Percentiles rank a stretch among this genome's conserved stretches.
Evolutionary conservation across 2,888 invertebrate genomes (phyloP).

Genomic region (Agonum fuliginosum): DNA sequence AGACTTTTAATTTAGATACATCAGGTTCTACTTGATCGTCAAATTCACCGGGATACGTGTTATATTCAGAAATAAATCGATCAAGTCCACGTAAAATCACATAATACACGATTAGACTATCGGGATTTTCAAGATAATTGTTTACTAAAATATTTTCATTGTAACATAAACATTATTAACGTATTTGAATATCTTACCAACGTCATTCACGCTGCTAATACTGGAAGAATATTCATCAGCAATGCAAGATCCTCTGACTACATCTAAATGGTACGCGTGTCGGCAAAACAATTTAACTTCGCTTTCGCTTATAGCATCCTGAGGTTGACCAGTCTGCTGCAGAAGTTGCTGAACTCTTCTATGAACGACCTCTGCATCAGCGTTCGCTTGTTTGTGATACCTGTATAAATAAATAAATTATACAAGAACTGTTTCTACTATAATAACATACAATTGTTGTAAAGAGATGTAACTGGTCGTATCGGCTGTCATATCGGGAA

Average conservation of each 20-base stretch:
- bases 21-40: constrained; percentile 92
- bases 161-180: not conserved
- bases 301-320: constrained; percentile 83
- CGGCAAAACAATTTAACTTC: constrained; percentile 92
- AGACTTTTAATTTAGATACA: constrained; percentile 87
- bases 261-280: constrained; percentile 87
- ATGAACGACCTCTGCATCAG: constrained; percentile 88
- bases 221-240: constrained; percentile 84
- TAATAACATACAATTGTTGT: constrained; percentile 82
- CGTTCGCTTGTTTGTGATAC: constrained; percentile 87
- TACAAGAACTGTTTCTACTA: not conserved
- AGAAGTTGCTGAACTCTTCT: constrained; percentile 87
- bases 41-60: constrained; percentile 91
- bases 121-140: constrained; percentile 83
- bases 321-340: constrained; percentile 84
- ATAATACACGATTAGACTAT: constrained; percentile 92
- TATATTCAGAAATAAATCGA: constrained; percentile 90
- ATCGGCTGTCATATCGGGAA: constrained; percentile 98
- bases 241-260: constrained; percentile 87
- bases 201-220: constrained; percentile 42
- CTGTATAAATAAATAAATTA: no score
- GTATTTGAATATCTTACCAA: constrained; percentile 42
- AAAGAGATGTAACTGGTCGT: constrained; percentile 92
- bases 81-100: constrained; percentile 93
- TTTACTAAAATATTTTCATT: constrained; percentile 41